Percentiles rank a stretch among this genome's conserved stretches.
These are phyloP conservation scores for Cyprinella venusta DNA, from an alignment of 2,797 vertebrate genomes.

Conservation along the genomic window DNA sequence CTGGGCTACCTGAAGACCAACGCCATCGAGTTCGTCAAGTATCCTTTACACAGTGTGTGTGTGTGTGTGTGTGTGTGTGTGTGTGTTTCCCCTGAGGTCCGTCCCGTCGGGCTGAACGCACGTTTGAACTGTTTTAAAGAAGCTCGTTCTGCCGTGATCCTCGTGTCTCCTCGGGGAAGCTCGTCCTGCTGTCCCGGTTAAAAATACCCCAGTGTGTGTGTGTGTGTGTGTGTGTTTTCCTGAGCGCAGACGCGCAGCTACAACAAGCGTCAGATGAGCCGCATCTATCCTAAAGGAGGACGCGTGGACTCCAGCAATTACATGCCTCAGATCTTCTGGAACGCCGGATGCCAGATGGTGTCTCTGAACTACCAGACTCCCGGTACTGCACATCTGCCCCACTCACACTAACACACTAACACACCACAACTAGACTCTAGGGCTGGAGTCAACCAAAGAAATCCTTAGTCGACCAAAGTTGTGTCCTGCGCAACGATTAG, in stretches of 20 bases:
- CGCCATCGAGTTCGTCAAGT: conserved; percentile 99
- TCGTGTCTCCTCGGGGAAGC: conserved; percentile 3
- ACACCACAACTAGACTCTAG: too few species aligned
- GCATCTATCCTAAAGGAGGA: conserved; percentile 99
- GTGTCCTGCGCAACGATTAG: too few species aligned
- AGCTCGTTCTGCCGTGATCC: conserved; percentile 12
- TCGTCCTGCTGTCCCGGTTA: conserved; percentile 63
- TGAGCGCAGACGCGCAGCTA: conserved; percentile 82
- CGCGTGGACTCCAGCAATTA: conserved; percentile 99
- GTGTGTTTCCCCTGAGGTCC: neutral
- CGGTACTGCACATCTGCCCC: conserved; percentile 78
- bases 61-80: too few species aligned
- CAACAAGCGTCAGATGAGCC: conserved; percentile 99
- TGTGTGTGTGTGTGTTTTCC: conserved; percentile 35
- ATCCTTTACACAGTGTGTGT: conserved; percentile 80
- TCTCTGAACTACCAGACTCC: conserved; percentile 99
- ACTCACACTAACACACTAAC: too few species aligned
- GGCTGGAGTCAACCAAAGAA: too few species aligned
- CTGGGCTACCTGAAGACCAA: conserved; percentile 98
- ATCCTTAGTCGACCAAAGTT: too few species aligned
- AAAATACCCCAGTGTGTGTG: conserved; percentile 73
- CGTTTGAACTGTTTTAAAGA: neutral
- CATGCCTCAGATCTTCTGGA: conserved; percentile 99
- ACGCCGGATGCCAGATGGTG: conserved; percentile 99
- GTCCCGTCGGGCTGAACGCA: neutral